Percentiles rank a stretch among this genome's conserved stretches.
phyloP scores from a whole-genome alignment of 2,797 vertebrate genomes.

The Pelodytes ibericus region DNA sequence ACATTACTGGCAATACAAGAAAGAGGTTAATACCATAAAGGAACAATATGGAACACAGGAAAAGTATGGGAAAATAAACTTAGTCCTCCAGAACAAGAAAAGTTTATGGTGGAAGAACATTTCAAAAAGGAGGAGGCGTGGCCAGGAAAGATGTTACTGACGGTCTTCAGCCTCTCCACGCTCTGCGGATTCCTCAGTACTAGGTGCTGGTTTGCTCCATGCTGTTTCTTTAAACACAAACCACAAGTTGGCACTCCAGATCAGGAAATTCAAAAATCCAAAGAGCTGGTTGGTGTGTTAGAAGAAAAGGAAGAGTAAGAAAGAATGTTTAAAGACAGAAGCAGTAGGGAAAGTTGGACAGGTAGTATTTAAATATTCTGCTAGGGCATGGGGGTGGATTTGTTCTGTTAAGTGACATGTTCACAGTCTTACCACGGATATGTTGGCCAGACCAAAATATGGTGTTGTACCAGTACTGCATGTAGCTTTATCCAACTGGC shows the following conservation, averaged over 20 bases:
- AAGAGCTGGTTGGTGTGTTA: conserved; percentile 77
- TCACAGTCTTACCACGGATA: conserved; percentile 86
- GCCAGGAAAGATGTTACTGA: conserved; percentile 50
- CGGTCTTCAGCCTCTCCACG: conserved; percentile 77
- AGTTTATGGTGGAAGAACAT: neutral
- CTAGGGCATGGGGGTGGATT: neutral
- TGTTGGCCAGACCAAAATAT: conserved; percentile 88
- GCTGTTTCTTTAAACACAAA: conserved; percentile 93
- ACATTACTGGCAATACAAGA: neutral
- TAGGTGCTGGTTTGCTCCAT: conserved; percentile 76
- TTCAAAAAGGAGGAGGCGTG: conserved; percentile 1
- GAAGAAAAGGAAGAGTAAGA: conserved; percentile 13
- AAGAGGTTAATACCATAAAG: neutral
- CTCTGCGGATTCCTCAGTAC: conserved; percentile 70
- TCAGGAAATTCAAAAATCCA: conserved; percentile 89
- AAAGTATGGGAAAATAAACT: neutral
- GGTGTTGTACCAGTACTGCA: conserved; percentile 72
- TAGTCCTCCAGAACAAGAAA: conserved; percentile 9
- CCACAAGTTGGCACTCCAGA: conserved; percentile 94
- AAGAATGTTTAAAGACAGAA: neutral
- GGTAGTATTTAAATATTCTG: neutral
- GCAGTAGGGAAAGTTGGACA: neutral
- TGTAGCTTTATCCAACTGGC: neutral
- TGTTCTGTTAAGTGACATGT: neutral
- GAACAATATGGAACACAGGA: neutral